Conservation (phyloP, 2,113 vertebrate species). For the Dissostichus mawsoni region DNA sequence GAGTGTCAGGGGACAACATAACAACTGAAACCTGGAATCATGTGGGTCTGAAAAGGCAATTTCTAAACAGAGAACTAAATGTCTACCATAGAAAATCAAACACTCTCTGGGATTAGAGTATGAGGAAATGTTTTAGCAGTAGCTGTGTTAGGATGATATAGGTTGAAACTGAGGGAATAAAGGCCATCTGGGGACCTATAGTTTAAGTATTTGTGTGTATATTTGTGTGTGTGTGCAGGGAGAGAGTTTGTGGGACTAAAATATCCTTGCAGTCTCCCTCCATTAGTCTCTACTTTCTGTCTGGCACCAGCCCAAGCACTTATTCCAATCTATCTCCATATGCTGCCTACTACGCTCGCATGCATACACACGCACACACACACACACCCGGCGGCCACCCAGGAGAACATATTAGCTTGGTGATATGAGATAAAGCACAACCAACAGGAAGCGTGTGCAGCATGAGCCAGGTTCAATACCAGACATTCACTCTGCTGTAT, state of each 20-base stretch:
- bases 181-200: constrained; percentile 40
- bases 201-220: constrained; percentile 4
- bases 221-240: background rate
- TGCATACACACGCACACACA: constrained; percentile 31
- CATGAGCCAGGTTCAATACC: constrained; percentile 26
- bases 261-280: constrained; percentile 41
- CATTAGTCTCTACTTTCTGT: constrained; percentile 65
- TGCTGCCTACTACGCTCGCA: constrained; percentile 41
- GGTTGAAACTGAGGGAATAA: constrained; percentile 12
- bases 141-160: background rate
- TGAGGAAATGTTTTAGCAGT: background rate
- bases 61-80: background rate
- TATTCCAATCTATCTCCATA: constrained; percentile 67
- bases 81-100: background rate
- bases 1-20: background rate
- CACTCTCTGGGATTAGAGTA: constrained; percentile 1
- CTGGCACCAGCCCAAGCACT: constrained; percentile 62
- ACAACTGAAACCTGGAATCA: background rate
- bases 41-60: background rate
- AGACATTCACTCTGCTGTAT: constrained; percentile 5
- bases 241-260: constrained; percentile 26
- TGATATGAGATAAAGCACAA: constrained; percentile 43
- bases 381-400: constrained; percentile 15
- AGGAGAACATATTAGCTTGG: constrained; percentile 54
- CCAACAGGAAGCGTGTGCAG: constrained; percentile 42